A percentile compares a stretch with the other conserved stretches of the same genome.
These are phyloP conservation scores for Speoplatyrhinus poulsoni DNA, from an alignment of 2,113 vertebrate species.

Conservation along the genomic window DNA sequence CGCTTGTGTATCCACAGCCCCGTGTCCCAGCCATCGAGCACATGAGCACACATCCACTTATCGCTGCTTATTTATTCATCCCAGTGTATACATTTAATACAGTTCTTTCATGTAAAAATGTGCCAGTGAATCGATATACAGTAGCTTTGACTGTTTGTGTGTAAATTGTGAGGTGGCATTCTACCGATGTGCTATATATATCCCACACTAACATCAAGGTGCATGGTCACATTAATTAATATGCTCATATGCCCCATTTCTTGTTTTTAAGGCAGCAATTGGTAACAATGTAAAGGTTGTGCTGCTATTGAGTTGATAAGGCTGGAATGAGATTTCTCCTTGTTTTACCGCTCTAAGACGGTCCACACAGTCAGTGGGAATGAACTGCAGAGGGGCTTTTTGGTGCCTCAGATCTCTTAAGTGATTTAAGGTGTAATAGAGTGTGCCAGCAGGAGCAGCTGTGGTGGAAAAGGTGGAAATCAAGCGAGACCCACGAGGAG, in stretches of 20 bases:
- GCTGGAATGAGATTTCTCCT: constrained; percentile 41
- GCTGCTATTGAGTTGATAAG: constrained; percentile 37
- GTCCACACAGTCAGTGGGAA: constrained; percentile 64
- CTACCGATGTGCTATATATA: not conserved
- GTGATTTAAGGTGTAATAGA: constrained; percentile 79
- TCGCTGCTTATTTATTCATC: constrained; percentile 64
- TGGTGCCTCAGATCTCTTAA: constrained; percentile 73
- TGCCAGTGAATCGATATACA: not conserved
- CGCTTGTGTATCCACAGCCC: constrained; percentile 65
- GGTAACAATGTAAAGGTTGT: constrained; percentile 31
- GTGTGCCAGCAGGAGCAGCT: constrained; percentile 72
- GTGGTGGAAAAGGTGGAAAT: constrained; percentile 68
- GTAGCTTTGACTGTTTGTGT: constrained; percentile 4
- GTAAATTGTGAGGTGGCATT: constrained; percentile 25
- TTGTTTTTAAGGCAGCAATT: constrained; percentile 17
- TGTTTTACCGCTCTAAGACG: constrained; percentile 49
- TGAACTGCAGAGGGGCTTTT: constrained; percentile 69
- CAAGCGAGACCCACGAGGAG: constrained; percentile 69
- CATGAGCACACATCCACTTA: constrained; percentile 72
- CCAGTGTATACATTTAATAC: constrained; percentile 46
- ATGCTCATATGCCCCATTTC: not conserved
- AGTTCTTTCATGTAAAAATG: no score
- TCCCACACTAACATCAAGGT: constrained; percentile 3
- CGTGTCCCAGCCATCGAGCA: constrained; percentile 60
- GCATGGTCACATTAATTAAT: not conserved